These are phyloP conservation scores for Atherix ibis DNA, from an alignment of 2,888 invertebrate genomes.

Conservation along the genomic window DNA sequence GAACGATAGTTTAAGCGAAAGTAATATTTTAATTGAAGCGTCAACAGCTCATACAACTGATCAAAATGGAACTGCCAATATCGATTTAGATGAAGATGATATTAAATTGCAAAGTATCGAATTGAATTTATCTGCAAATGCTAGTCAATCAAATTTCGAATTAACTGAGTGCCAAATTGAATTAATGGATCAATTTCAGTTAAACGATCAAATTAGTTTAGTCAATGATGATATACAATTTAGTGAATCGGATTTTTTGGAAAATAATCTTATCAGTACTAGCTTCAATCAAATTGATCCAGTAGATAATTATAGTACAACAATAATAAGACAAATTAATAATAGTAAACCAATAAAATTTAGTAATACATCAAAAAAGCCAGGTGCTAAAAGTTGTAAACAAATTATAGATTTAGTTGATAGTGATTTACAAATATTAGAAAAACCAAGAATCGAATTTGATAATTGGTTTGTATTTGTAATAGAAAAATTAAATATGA, in stretches of 20 bases:
- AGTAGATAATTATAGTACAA: too few species aligned
- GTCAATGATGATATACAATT: conserved; percentile 20
- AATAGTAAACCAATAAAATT: not conserved
- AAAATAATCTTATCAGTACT: conserved; percentile 17
- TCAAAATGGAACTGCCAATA: conserved; percentile 15
- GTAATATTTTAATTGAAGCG: conserved; percentile 19
- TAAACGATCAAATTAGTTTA: conserved; percentile 27
- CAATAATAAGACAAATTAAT: not conserved
- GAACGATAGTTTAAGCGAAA: conserved; percentile 7
- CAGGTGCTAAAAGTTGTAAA: too few species aligned
- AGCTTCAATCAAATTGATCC: not conserved
- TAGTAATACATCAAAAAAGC: too few species aligned
- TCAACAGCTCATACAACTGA: conserved; percentile 14
- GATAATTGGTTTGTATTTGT: conserved; percentile 58
- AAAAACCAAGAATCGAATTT: conserved; percentile 33
- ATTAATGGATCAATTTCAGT: conserved; percentile 27
- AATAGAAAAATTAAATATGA: conserved; percentile 59
- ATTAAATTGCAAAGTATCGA: too few species aligned
- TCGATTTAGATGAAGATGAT: conserved; percentile 13
- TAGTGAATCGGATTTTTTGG: conserved; percentile 14
- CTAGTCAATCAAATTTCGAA: too few species aligned
- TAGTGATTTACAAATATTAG: not conserved
- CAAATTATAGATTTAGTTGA: too few species aligned
- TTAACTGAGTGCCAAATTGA: conserved; percentile 28
- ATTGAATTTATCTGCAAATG: too few species aligned